Evolutionary conservation across 1,140 invertebrate genomes (phyloP).

Genomic region (Spodoptera litura): DNA sequence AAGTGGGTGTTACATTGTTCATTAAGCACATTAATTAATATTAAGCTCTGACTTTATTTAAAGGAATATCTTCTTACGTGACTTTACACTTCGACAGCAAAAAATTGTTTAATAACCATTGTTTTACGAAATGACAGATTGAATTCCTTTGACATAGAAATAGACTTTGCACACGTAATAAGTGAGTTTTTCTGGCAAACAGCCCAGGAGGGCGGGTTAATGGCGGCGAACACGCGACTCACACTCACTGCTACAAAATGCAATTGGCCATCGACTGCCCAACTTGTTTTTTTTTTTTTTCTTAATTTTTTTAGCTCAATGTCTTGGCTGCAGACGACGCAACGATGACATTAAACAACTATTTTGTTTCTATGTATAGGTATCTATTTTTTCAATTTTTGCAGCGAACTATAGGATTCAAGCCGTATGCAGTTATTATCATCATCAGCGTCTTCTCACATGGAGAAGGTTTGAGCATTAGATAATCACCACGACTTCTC

Average conservation of each 20-base stretch:
- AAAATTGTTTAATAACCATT: not conserved
- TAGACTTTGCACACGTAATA: constrained; percentile 56
- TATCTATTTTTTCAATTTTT: too few relatives aligned
- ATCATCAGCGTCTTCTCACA: too few relatives aligned
- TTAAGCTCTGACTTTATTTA: too few relatives aligned
- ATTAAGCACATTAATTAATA: too few relatives aligned
- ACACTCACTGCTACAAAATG: constrained; percentile 63
- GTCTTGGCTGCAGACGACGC: constrained; percentile 51
- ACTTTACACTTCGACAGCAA: too few relatives aligned
- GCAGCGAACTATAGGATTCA: too few relatives aligned
- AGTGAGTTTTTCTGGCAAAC: constrained; percentile 55
- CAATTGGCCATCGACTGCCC: constrained; percentile 70
- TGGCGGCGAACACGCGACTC: constrained; percentile 70
- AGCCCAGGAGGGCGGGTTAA: constrained; percentile 73
- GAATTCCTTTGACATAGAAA: constrained; percentile 22
- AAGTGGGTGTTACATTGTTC: too few relatives aligned
- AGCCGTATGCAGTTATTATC: too few relatives aligned
- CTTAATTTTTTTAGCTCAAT: constrained; percentile 52
- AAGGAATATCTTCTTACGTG: too few relatives aligned
- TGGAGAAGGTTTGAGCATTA: too few relatives aligned
- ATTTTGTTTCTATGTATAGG: too few relatives aligned
- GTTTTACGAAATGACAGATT: not conserved
- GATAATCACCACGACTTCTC: too few relatives aligned
- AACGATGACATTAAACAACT: not conserved
- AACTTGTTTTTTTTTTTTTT: constrained; percentile 62